Percentiles rank a stretch among this genome's conserved stretches.
phyloP scores from a whole-genome alignment of 2,797 vertebrate genomes.

The Salarias fasciatus region DNA sequence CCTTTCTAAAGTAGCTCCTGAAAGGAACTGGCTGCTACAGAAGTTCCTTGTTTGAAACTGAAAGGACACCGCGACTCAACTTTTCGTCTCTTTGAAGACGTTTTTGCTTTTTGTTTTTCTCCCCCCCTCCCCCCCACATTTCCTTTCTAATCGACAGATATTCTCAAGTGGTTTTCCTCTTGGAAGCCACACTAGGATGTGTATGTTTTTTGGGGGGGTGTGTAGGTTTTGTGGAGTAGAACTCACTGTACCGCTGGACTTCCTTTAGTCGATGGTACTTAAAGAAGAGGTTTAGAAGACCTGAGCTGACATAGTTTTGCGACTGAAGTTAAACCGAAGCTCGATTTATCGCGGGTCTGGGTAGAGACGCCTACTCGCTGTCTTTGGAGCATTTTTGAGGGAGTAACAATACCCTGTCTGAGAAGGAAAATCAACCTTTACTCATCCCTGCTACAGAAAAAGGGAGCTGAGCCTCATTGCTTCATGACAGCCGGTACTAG shows the following conservation, averaged over 20 bases:
- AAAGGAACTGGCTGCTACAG: conserved; percentile 61
- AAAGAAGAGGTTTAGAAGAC: conserved; percentile 2
- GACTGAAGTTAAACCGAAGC: too few relatives aligned
- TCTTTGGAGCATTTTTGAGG: conserved; percentile 44
- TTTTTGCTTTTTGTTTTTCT: conserved; percentile 13
- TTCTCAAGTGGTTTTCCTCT: conserved; percentile 52
- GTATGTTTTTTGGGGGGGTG: conserved; percentile 54
- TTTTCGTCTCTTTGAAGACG: conserved; percentile 54
- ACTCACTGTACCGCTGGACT: conserved; percentile 37
- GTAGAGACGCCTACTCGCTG: not conserved
- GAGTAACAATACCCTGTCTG: conserved; percentile 17
- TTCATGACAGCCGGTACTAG: conserved; percentile 55
- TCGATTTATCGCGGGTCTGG: too few relatives aligned
- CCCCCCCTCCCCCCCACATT: conserved; percentile 8
- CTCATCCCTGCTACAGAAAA: conserved; percentile 16
- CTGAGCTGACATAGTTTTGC: conserved; percentile 19
- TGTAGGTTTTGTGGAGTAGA: conserved; percentile 47
- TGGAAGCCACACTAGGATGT: conserved; percentile 50
- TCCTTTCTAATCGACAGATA: conserved; percentile 52
- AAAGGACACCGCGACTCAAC: conserved; percentile 44
- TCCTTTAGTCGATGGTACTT: too few relatives aligned
- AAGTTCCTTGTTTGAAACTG: conserved; percentile 59
- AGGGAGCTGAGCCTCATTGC: conserved; percentile 43
- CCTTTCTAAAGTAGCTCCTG: conserved; percentile 53
- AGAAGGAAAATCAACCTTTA: conserved; percentile 42